These are phyloP conservation scores for Xestobium rufovillosum DNA, from an alignment of 2,888 invertebrate genomes.

Conservation along the genomic window DNA sequence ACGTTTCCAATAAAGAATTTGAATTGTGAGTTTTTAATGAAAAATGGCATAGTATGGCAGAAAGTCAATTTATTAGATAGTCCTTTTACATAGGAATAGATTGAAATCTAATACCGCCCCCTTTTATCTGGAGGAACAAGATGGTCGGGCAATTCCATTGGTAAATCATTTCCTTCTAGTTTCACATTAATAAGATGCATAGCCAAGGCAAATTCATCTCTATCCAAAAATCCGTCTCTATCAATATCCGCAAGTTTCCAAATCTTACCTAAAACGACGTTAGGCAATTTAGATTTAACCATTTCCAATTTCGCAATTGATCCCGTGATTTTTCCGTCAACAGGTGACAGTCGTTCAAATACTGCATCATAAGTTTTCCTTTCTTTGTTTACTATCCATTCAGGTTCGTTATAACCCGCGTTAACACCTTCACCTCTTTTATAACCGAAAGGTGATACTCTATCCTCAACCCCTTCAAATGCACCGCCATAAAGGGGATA, in stretches of 20 bases:
- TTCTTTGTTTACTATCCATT: slow-evolving; percentile 93
- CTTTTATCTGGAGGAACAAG: slow-evolving; percentile 80
- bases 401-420: slow-evolving; percentile 88
- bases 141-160: slow-evolving; percentile 76
- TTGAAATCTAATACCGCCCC: slow-evolving; percentile 23
- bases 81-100: too few species aligned
- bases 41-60: too few species aligned
- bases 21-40: too few species aligned
- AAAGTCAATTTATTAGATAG: too few species aligned
- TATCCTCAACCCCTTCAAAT: slow-evolving; percentile 78
- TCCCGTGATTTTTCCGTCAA: slow-evolving; percentile 89
- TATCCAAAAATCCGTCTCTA: slow-evolving; percentile 86
- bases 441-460: slow-evolving; percentile 84
- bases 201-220: slow-evolving; percentile 94
- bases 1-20: too few species aligned
- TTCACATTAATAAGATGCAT: slow-evolving; percentile 92
- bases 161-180: slow-evolving; percentile 84
- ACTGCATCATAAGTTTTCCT: slow-evolving; percentile 74
- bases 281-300: slow-evolving; percentile 95
- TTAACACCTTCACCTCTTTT: slow-evolving; percentile 92
- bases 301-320: slow-evolving; percentile 87
- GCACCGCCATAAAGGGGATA: slow-evolving; percentile 68
- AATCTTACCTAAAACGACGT: slow-evolving; percentile 90
- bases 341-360: slow-evolving; percentile 72
- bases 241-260: slow-evolving; percentile 97